These are phyloP conservation scores for Drymonia ruficornis DNA, from an alignment of 2,888 invertebrate species.

Conservation along the genomic window DNA sequence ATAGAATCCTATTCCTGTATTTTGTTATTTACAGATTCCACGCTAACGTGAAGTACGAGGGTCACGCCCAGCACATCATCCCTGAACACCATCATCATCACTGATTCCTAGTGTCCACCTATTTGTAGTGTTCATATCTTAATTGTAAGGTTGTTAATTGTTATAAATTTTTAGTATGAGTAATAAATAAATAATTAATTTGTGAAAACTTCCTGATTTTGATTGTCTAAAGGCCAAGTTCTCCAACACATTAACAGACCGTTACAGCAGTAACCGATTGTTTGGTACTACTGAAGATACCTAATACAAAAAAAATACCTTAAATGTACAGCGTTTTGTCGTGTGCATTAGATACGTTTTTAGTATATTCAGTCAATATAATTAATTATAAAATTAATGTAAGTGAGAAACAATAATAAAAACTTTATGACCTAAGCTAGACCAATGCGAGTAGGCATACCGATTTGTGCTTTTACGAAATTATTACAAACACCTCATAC, in stretches of 20 bases:
- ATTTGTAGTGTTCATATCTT: neutral
- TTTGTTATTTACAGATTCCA: conserved; percentile 41
- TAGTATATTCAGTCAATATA: too few species aligned
- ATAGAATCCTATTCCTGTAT: neutral
- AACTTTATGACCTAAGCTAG: conserved; percentile 3
- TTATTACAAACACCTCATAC: conserved; percentile 1
- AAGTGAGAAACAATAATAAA: neutral
- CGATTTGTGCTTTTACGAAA: conserved; percentile 1
- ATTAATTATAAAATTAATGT: neutral
- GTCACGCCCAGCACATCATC: conserved; percentile 39
- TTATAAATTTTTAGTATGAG: neutral
- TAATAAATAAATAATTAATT: neutral
- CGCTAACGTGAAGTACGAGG: conserved; percentile 44
- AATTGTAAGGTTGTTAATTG: conserved; percentile 1
- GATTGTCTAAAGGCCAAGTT: neutral
- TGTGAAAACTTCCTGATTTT: neutral
- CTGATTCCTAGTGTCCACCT: neutral
- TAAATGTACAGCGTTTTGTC: too few species aligned
- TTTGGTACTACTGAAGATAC: too few species aligned
- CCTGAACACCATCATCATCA: conserved; percentile 40
- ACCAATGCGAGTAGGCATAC: neutral
- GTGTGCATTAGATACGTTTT: too few species aligned
- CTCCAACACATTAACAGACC: too few species aligned
- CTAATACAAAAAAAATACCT: too few species aligned
- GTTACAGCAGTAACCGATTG: too few species aligned